These are phyloP conservation scores for Platygyra sinensis DNA, from an alignment of 64 coral and sea anemone species.

Conservation along the genomic window DNA sequence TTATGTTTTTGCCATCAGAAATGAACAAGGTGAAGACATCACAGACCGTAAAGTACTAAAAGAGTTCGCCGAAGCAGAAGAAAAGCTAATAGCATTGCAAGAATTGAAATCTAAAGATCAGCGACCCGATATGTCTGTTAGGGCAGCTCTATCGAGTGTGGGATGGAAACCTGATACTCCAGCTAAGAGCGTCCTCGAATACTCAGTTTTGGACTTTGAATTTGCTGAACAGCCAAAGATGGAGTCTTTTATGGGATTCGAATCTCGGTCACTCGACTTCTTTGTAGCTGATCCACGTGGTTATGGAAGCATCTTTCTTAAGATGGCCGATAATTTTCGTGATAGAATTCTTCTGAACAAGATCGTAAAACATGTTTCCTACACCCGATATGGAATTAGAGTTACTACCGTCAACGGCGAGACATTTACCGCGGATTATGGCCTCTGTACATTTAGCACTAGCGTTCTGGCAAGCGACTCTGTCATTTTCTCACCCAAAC, in stretches of 20 bases:
- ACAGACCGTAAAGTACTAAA: constrained; percentile 11
- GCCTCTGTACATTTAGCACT: constrained; percentile 64
- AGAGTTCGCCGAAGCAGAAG: neutral
- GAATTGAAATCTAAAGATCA: neutral
- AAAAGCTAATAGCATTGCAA: neutral
- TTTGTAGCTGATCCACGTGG: constrained; percentile 73
- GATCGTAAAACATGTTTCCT: constrained; percentile 26
- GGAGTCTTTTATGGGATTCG: constrained; percentile 15
- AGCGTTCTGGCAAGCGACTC: constrained; percentile 55
- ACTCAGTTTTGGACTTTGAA: constrained; percentile 66
- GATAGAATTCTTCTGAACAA: constrained; percentile 54
- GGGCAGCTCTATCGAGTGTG: constrained; percentile 6
- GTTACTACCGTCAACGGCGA: constrained; percentile 27
- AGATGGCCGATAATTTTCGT: constrained; percentile 38
- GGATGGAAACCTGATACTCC: constrained; percentile 63
- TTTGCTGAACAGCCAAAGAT: constrained; percentile 54
- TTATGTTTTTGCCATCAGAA: neutral
- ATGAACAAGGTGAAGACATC: constrained; percentile 44
- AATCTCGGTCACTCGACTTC: constrained; percentile 36
- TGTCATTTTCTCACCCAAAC: constrained; percentile 34
- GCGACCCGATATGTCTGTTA: constrained; percentile 29
- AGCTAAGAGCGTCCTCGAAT: constrained; percentile 55
- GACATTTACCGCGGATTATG: constrained; percentile 37
- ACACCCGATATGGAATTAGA: constrained; percentile 14
- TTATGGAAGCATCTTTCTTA: constrained; percentile 56